Base-by-base conservation (phyloP, 2,113 vertebrate genomes). In the Gymnocephalus cernua region DNA sequence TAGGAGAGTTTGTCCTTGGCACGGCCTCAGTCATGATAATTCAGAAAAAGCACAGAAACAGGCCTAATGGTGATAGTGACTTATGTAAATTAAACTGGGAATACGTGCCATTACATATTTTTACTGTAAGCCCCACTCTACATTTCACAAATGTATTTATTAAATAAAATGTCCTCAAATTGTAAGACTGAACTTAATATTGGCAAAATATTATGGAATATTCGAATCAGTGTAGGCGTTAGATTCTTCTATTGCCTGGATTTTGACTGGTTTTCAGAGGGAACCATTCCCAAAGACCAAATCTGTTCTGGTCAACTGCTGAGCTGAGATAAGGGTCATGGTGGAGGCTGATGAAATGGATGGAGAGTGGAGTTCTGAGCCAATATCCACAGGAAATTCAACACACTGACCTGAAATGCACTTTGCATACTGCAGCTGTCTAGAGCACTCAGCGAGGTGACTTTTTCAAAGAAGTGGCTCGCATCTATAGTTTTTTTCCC, bases 241-340 rank as follows among this genome's bases (percentile, higher is more conserved):
- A 25, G 9, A 15, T 10, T 53, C 15, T 44, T 61, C 4, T 61
- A 44, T 41, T 21, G 72, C n/a, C 53, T 81, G 73, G 35, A 59
- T 74, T 83, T 62, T 11, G 27, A 73, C 73, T 74, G 65, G 38
- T 88, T 77, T 69, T 77, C 50, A 62, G 32, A 53, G 8, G 25
- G 38, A 79, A 70, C 68, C 50, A 27, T 70, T 83, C 66, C 80
- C 68, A 48, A 76, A 66, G 59, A 58, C 66, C 70, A 73, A 77
- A 86, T 87, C 71, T 76, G 74, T 81, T 88, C 78, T 82, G 79
- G 79, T 87, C 74, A 79, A 82, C 80, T 86, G 70, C 80, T 74
- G 71, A 66, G 67, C 72, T 19, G 77, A 84, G 86, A 87, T 80
- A 86, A 87, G 82, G 65, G 73, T 79, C 77, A 62, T 27, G 35